Evolutionary conservation across 2,797 vertebrate species (phyloP), one percentile per base, ranked within the genome.

Genomic region (Pangasius mekongensis): DNA sequence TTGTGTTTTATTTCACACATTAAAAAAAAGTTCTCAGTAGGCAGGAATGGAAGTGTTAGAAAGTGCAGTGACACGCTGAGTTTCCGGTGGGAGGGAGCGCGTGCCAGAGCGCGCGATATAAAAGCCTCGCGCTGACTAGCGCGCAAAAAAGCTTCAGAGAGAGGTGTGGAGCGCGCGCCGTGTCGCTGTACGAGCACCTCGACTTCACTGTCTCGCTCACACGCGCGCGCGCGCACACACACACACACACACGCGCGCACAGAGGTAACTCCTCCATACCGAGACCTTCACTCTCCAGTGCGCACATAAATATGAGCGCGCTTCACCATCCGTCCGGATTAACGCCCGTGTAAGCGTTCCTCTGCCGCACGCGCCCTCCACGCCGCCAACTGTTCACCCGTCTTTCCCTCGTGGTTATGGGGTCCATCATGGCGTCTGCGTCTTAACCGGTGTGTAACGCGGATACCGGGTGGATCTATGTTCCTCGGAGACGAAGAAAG

Each of bases 391-490:
- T 13, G 16, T 20, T 6, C 85, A 47, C 3, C 73, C 43, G 36
- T 27, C 64, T 54, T 30, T 60, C 30, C 71, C 85, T 54, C 86
- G 93, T 96, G 95, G 96, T 96, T 96, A 98, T 98, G 98, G 97
- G 97, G 93, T 95, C 94, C 97, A n/a, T 54, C 47, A 56, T 69
- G 76, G 47, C 86, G 36, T 30, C 49, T 81, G 86, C 47, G 86
- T 95, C 95, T 94, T 93, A 94, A 92, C 93, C 91, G 95, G 89
- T 93, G 95, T 96, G 95, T 97, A 95, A 97, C 96, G 95, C 94
- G 95, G 96, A 97, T 95, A 95, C 93, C 97, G 93, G 96, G 96
- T 97, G 98, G 97, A 99, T 98, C 96, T 98, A 99, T 99, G 98
- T 93, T 97, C 97, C 95, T 96, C 95, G 95, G 93, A 96, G 95